phyloP scores from a whole-genome alignment of 2,113 vertebrate species.

The Indicator indicator region DNA sequence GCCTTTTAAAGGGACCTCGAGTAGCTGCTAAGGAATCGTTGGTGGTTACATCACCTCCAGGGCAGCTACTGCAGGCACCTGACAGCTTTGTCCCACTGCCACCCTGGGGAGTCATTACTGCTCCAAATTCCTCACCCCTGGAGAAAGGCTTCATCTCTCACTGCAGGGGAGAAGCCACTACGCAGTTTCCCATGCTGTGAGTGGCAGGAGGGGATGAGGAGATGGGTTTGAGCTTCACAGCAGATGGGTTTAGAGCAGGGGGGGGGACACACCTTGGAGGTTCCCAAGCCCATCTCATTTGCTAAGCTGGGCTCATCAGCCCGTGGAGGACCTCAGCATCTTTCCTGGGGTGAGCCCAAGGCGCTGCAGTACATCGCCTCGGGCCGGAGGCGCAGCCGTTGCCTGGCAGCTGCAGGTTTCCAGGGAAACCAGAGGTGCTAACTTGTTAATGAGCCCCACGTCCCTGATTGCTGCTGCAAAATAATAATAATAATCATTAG shows the following conservation, averaged over 20 bases:
- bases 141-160: not conserved
- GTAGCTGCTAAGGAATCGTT: constrained; percentile 23
- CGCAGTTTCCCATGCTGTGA: not conserved
- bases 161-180: not conserved
- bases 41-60: not conserved
- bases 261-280: not conserved
- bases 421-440: constrained; percentile 78
- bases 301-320: not conserved
- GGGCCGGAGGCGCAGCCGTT: constrained; percentile 58
- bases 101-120: not conserved
- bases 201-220: not conserved
- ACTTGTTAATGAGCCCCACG: constrained; percentile 77
- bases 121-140: not conserved
- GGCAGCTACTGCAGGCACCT: not conserved
- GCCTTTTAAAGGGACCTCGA: constrained; percentile 35
- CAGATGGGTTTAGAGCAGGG: not conserved
- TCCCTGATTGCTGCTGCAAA: constrained; percentile 69
- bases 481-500: constrained; percentile 63
- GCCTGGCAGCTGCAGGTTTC: constrained; percentile 80
- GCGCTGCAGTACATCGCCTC: constrained; percentile 35
- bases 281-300: not conserved
- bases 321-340: not conserved
- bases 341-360: not conserved
- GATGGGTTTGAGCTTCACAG: not conserved
- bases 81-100: constrained; percentile 13